phyloP scores from a whole-genome alignment of 1,140 invertebrate genomes.

The Platorchestia sp. region DNA sequence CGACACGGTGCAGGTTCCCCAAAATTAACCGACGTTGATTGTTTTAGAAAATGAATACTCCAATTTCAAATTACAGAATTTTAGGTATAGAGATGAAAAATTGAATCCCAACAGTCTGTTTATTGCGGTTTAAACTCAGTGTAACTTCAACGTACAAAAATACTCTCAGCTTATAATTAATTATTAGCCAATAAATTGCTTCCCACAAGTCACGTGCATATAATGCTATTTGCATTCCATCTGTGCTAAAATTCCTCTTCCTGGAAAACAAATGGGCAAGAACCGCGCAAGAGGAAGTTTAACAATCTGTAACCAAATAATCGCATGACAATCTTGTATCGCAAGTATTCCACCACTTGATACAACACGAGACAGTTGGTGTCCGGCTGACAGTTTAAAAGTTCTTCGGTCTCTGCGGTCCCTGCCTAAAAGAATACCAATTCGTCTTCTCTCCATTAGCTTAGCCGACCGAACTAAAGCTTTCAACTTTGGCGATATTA shows the following conservation, averaged over 20 bases:
- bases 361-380: not conserved
- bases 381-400: not conserved
- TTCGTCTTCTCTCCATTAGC: slow-evolving; percentile 51
- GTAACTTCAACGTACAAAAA: too few species aligned
- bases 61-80: too few species aligned
- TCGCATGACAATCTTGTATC: not conserved
- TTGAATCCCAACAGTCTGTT: too few species aligned
- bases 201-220: not conserved
- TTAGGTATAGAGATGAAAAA: too few species aligned
- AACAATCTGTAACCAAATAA: not conserved
- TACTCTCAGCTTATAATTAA: too few species aligned
- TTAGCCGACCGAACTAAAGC: slow-evolving; percentile 47
- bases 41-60: too few species aligned
- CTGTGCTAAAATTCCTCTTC: not conserved
- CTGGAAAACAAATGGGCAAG: not conserved
- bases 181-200: too few species aligned
- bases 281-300: not conserved
- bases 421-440: slow-evolving; percentile 2
- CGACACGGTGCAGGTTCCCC: too few species aligned
- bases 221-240: not conserved
- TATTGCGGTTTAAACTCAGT: too few species aligned
- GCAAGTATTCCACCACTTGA: not conserved
- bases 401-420: not conserved
- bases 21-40: too few species aligned
- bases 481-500: slow-evolving; percentile 39